These are phyloP conservation scores for Syritta pipiens DNA, from an alignment of 2,888 invertebrate genomes.

Conservation along the genomic window DNA sequence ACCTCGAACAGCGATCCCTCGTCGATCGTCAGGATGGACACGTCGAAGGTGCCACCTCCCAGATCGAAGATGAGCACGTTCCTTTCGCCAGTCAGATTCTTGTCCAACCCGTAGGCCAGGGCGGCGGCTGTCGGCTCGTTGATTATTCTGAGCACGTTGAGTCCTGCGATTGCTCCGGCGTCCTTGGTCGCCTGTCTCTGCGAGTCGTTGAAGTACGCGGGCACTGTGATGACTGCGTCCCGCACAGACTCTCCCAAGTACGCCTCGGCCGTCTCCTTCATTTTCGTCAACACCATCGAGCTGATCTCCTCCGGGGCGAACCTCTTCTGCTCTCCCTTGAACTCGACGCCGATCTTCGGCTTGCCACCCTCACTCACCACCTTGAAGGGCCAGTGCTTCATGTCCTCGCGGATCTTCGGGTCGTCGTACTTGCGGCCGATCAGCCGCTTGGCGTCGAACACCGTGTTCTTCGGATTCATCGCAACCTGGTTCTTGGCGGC, in stretches of 20 bases:
- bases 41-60: conserved; percentile 95
- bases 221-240: conserved; percentile 94
- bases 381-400: conserved; percentile 96
- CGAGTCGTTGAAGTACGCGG: too few species aligned
- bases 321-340: too few species aligned
- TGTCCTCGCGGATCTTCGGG: conserved; percentile 93
- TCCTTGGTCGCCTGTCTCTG: conserved; percentile 95
- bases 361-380: conserved; percentile 89
- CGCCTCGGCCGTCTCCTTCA: too few species aligned
- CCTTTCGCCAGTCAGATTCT: conserved; percentile 89
- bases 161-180: too few species aligned
- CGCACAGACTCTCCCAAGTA: conserved; percentile 90
- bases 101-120: conserved; percentile 94
- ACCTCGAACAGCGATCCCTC: too few species aligned
- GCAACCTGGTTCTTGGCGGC: too few species aligned
- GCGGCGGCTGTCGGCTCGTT: conserved; percentile 96
- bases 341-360: conserved; percentile 90
- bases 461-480: too few species aligned
- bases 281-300: too few species aligned
- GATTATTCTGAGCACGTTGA: conserved; percentile 94
- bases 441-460: too few species aligned
- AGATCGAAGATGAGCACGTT: conserved; percentile 85
- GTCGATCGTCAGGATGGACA: conserved; percentile 97
- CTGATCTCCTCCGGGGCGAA: too few species aligned
- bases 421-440: conserved; percentile 95